These are phyloP conservation scores for Etheostoma spectabile DNA, from an alignment of 2,113 vertebrate species.

Conservation along the genomic window DNA sequence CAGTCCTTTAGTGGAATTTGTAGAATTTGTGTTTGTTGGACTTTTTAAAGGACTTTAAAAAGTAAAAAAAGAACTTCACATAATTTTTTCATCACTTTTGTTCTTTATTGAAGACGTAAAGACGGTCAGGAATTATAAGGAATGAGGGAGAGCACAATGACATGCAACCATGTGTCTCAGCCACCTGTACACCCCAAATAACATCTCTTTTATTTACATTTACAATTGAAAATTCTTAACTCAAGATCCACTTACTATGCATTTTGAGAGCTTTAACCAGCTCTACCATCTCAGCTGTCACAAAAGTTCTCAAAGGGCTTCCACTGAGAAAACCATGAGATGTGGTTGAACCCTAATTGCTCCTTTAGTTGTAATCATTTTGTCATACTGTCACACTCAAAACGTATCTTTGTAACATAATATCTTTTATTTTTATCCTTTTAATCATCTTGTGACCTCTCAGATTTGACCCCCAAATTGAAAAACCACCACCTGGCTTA, in stretches of 20 bases:
- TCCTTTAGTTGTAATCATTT: neutral
- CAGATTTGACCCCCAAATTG: neutral
- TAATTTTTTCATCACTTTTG: neutral
- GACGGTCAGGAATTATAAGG: neutral
- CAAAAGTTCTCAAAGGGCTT: neutral
- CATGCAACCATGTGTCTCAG: neutral
- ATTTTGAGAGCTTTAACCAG: neutral
- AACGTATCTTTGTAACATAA: neutral
- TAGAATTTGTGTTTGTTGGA: no score
- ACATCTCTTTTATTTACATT: no score
- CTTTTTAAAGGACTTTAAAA: no score
- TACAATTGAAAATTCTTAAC: neutral
- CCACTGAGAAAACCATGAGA: neutral
- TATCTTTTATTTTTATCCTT: neutral
- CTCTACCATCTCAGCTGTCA: neutral
- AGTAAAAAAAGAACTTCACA: no score
- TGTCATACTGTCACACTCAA: neutral
- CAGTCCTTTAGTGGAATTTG: no score
- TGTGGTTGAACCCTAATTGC: neutral
- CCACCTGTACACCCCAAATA: neutral
- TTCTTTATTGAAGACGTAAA: neutral
- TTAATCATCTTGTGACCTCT: neutral
- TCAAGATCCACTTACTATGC: neutral
- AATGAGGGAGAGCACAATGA: neutral
- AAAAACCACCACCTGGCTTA: neutral